phyloP scores from a whole-genome alignment of 2,113 vertebrate species.

The Hylia prasina region DNA sequence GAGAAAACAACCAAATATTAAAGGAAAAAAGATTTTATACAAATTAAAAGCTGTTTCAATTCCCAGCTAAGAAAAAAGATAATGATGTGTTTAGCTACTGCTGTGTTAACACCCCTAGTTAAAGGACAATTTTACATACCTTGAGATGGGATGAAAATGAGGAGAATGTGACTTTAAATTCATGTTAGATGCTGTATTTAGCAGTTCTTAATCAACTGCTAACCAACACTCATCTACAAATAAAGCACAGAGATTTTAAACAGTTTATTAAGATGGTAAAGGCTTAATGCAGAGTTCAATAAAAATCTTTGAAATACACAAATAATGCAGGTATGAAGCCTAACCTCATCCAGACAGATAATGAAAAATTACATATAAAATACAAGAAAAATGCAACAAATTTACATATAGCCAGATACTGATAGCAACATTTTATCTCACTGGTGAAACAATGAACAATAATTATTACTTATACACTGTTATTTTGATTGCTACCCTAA shows the following conservation, averaged over 20 bases:
- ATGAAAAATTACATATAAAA: neutral
- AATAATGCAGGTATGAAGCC: neutral
- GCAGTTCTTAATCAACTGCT: neutral
- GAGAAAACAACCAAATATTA: neutral
- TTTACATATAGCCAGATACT: neutral
- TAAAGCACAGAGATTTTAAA: neutral
- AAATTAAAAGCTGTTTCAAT: neutral
- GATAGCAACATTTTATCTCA: neutral
- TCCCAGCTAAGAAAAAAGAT: neutral
- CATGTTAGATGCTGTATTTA: neutral
- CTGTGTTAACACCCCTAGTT: neutral
- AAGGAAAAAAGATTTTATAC: neutral
- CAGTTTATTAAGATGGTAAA: neutral
- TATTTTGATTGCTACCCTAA: neutral
- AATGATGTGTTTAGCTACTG: neutral
- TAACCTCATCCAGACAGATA: neutral
- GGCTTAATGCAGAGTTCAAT: neutral
- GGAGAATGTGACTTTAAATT: neutral
- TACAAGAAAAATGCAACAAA: neutral
- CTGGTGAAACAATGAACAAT: neutral
- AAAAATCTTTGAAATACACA: neutral
- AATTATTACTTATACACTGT: neutral
- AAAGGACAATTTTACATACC: neutral
- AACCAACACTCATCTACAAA: neutral
- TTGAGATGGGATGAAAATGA: neutral